Evolutionary conservation across 2,888 invertebrate genomes (phyloP).

Genomic region (Brenthis ino): DNA sequence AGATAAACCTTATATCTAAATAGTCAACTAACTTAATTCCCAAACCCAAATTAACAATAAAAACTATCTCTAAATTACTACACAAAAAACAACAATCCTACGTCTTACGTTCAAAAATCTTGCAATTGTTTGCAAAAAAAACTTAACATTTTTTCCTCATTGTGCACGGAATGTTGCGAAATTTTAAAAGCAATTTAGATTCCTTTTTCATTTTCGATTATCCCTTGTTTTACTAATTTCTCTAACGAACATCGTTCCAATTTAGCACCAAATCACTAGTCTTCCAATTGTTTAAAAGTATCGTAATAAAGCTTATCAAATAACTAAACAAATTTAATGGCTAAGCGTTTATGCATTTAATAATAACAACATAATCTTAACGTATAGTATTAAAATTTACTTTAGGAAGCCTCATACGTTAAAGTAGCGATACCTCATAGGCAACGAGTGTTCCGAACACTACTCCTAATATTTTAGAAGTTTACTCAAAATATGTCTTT

Average conservation of each 20-base stretch:
- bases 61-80: slow-evolving; percentile 74
- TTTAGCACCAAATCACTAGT: slow-evolving; percentile 81
- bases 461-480: slow-evolving; percentile 59
- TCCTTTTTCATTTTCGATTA: slow-evolving; percentile 51
- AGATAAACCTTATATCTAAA: slow-evolving; percentile 78
- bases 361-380: slow-evolving; percentile 81
- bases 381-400: slow-evolving; percentile 68
- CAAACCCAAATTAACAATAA: slow-evolving; percentile 82
- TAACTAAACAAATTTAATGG: slow-evolving; percentile 75
- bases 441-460: slow-evolving; percentile 66
- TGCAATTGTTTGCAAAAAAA: slow-evolving; percentile 78
- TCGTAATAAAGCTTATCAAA: slow-evolving; percentile 75
- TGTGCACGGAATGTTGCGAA: slow-evolving; percentile 77
- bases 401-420: slow-evolving; percentile 77
- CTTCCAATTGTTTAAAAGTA: slow-evolving; percentile 78
- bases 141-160: slow-evolving; percentile 68
- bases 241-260: slow-evolving; percentile 68
- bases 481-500: slow-evolving; percentile 78
- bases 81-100: slow-evolving; percentile 79
- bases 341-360: slow-evolving; percentile 80
- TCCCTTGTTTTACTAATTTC: slow-evolving; percentile 42
- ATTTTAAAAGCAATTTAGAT: slow-evolving; percentile 55
- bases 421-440: slow-evolving; percentile 55
- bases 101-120: slow-evolving; percentile 63
- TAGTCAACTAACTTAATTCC: slow-evolving; percentile 79